Evolutionary conservation across 2,113 vertebrate species (phyloP).

Genomic region (Rhinogobius similis): DNA sequence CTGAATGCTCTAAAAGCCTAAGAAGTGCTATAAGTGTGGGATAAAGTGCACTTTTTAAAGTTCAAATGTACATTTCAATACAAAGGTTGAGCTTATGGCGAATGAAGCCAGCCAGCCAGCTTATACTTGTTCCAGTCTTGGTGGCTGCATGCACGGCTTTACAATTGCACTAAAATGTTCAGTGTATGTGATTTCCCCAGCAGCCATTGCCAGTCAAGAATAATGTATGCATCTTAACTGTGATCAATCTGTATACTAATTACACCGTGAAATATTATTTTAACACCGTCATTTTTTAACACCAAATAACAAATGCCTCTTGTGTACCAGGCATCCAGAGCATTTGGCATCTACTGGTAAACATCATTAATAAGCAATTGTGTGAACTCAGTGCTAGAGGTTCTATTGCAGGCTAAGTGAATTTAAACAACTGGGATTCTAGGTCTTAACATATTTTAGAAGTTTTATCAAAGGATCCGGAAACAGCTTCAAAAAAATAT

Average conservation of each 20-base stretch:
- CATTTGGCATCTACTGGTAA: slow-evolving; percentile 2
- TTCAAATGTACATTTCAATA: neutral
- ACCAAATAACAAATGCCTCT: neutral
- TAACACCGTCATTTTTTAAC: neutral
- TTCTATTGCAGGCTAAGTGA: neutral
- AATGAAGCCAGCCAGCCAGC: neutral
- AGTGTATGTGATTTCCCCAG: no score
- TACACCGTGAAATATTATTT: neutral
- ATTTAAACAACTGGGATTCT: neutral
- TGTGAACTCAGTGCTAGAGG: neutral
- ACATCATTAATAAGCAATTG: slow-evolving; percentile 2
- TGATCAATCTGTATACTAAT: neutral
- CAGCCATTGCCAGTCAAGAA: neutral
- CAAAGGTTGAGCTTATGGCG: neutral
- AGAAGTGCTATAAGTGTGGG: neutral
- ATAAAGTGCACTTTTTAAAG: neutral
- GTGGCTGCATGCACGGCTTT: no score
- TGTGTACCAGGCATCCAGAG: neutral
- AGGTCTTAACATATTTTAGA: slow-evolving; percentile 1
- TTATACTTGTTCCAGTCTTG: no score
- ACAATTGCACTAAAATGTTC: no score
- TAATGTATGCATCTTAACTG: neutral
- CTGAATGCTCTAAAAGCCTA: neutral
- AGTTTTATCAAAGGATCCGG: slow-evolving; percentile 6
- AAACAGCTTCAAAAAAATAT: slow-evolving; percentile 20